phyloP scores from a whole-genome alignment of 2,888 invertebrate genomes.

The Napeogenes inachia region DNA sequence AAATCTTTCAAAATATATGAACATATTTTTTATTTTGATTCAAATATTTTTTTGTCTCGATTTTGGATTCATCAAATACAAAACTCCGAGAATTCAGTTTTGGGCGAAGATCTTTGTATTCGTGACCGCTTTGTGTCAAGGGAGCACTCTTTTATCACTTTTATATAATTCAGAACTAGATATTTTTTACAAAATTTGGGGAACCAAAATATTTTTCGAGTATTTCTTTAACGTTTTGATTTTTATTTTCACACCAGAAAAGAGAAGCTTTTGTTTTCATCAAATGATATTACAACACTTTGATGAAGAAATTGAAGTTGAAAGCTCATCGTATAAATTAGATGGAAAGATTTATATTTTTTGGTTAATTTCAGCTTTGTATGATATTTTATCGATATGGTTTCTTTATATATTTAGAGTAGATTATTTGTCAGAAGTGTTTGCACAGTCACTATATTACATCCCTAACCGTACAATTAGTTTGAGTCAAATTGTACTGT shows the following conservation, averaged over 20 bases:
- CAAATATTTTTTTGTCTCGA: background rate
- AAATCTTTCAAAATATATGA: background rate
- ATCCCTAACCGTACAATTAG: background rate
- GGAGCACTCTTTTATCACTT: background rate
- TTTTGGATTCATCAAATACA: background rate
- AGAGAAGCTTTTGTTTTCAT: background rate
- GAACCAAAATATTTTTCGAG: background rate
- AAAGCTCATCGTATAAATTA: background rate
- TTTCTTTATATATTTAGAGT: background rate
- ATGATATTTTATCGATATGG: background rate
- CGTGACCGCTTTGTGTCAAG: background rate
- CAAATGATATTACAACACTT: slow-evolving; percentile 1
- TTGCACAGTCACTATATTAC: background rate
- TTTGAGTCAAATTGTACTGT: background rate
- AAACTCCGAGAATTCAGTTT: background rate
- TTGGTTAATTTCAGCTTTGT: background rate
- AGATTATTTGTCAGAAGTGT: background rate
- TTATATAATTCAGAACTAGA: background rate
- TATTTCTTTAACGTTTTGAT: too few species aligned
- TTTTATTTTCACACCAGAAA: background rate
- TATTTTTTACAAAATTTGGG: background rate
- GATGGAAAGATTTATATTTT: background rate
- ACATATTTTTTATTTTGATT: background rate
- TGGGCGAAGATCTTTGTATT: background rate
- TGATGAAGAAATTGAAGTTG: slow-evolving; percentile 1